These are phyloP conservation scores for Formica aserva DNA, from an alignment of 2,888 invertebrate species.

Conservation along the genomic window DNA sequence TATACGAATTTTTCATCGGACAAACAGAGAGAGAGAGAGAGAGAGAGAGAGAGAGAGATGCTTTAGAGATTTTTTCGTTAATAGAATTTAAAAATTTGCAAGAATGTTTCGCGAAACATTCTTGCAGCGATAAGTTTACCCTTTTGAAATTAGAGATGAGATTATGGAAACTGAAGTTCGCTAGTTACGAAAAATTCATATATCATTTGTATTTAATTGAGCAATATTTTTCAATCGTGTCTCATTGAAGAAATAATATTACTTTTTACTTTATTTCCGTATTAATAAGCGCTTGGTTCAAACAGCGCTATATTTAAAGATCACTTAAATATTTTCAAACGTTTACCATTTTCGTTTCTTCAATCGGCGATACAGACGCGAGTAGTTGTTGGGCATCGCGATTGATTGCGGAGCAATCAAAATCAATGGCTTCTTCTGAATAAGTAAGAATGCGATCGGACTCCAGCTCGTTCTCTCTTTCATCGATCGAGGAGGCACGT, in stretches of 20 bases:
- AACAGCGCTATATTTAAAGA: background rate
- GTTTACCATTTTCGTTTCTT: background rate
- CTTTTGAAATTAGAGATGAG: background rate
- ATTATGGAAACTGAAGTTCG: background rate
- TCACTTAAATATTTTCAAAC: background rate
- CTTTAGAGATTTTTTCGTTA: background rate
- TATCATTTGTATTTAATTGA: background rate
- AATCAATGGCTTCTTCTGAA: conserved; percentile 46
- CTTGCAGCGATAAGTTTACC: background rate
- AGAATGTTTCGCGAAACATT: conserved; percentile 5
- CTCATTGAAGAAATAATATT: background rate
- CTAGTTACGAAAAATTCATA: background rate
- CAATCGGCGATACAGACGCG: background rate
- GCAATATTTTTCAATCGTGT: background rate
- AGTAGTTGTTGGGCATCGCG: conserved; percentile 9
- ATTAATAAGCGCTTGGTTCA: background rate
- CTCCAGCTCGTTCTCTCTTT: conserved; percentile 5
- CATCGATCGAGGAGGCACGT: conserved; percentile 15
- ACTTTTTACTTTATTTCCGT: background rate
- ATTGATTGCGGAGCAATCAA: conserved; percentile 42
- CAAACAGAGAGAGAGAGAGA: conserved; percentile 3
- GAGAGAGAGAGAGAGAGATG: background rate
- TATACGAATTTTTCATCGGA: conserved; percentile 15
- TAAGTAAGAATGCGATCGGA: conserved; percentile 29
- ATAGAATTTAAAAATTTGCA: conserved; percentile 22